Conservation (phyloP, 2,797 vertebrate species). For the Tenualosa thibaudeaui region DNA sequence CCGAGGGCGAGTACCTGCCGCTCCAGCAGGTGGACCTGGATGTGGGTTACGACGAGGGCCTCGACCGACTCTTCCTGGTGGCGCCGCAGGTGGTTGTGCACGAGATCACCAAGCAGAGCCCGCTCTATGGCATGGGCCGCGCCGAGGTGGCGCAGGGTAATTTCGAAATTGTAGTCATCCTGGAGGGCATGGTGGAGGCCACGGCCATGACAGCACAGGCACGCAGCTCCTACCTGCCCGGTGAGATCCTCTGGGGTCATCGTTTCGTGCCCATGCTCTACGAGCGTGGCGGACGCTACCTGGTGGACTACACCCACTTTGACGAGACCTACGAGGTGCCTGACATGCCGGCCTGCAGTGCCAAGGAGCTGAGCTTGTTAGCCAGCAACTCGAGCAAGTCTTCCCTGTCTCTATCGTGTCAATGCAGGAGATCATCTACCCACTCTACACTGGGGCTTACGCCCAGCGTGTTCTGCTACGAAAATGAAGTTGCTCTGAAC, state of each 20-base stretch:
- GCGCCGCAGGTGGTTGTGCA: slow-evolving; percentile 91
- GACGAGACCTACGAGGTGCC: slow-evolving; percentile 92
- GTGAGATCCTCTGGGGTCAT: slow-evolving; percentile 95
- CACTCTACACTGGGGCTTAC: slow-evolving; percentile 83
- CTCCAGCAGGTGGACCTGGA: slow-evolving; percentile 90
- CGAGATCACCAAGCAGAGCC: slow-evolving; percentile 87
- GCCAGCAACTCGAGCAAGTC: slow-evolving; percentile 38
- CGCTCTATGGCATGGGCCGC: slow-evolving; percentile 82
- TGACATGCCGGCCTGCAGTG: slow-evolving; percentile 86
- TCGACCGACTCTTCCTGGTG: slow-evolving; percentile 92
- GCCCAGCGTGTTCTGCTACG: slow-evolving; percentile 89
- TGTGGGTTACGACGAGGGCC: slow-evolving; percentile 89
- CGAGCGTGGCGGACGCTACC: slow-evolving; percentile 87
- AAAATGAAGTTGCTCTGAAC: slow-evolving; percentile 90
- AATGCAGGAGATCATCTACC: slow-evolving; percentile 67
- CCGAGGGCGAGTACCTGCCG: slow-evolving; percentile 90
- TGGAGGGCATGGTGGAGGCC: slow-evolving; percentile 99
- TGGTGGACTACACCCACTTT: slow-evolving; percentile 92
- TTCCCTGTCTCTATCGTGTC: slow-evolving; percentile 52
- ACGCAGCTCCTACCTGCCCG: slow-evolving; percentile 94
- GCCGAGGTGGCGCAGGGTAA: slow-evolving; percentile 84
- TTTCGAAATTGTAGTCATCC: slow-evolving; percentile 96
- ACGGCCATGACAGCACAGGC: slow-evolving; percentile 98
- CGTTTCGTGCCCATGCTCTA: slow-evolving; percentile 91
- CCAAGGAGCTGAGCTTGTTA: slow-evolving; percentile 85